Base-by-base conservation (phyloP, 2,113 vertebrate genomes). In the Irena cyanogastra region DNA sequence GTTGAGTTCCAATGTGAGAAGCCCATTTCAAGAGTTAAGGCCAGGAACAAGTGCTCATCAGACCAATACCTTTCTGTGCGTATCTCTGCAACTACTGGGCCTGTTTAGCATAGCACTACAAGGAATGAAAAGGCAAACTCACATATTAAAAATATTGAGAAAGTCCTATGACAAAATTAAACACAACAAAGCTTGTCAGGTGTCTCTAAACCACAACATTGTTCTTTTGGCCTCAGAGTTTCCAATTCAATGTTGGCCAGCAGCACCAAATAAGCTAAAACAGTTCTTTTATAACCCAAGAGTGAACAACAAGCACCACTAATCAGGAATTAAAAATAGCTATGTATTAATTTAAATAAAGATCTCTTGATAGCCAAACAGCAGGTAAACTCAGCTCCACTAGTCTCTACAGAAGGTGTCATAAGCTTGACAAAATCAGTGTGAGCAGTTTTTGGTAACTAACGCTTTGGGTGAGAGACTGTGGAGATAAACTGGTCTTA, bases 391-490 rank as follows among this genome's bases (percentile, higher is more conserved):
- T 89, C 90, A 84, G 82, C 91, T 69, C 95, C 94, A 87, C 47
- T 88, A 50, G n/a, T 96, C 93, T 94, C 82, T 83, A 63, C 78
- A 92, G 89, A 90, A 82, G 77, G 30, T 65, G 47, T 94, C 92
- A 63, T 45, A 81, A 91, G 50, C 76, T 81, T 89, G 87, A 90
- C 57, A 90, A 92, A 95, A 91, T 8, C 77, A 59, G 30, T 53
- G 30, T 92, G 92, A 90, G 39, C 4, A 19, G 39, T 91, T 93
- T 93, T 65, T 97, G 90, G 83, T 95, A 94, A 82, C 78, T 89
- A 83, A 91, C 37, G 94, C 94, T 97, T 97, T 96, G 93, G 91
- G 88, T 96, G 82, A 89, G 82, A 87, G 92, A 91, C 88, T 65
- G 91, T 60, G 78, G 83, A 76, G 81, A 92, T 59, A 61, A 96